Evolutionary conservation across 2,888 invertebrate species (phyloP).

Genomic region (Mactromeris polynyma): DNA sequence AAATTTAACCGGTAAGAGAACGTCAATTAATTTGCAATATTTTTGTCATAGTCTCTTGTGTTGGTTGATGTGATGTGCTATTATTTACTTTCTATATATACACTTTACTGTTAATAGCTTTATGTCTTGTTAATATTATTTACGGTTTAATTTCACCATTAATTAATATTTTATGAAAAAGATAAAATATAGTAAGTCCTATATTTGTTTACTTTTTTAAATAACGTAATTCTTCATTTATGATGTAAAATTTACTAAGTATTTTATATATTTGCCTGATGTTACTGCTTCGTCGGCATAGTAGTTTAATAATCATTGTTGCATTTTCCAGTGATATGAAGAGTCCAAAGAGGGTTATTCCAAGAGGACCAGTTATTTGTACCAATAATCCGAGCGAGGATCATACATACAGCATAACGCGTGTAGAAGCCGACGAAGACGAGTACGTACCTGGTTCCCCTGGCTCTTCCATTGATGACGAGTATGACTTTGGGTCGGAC

Average conservation of each 20-base stretch:
- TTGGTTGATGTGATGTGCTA: not conserved
- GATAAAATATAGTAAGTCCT: too few species aligned
- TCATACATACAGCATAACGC: constrained; percentile 93
- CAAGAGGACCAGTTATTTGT: constrained; percentile 89
- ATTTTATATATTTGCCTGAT: not conserved
- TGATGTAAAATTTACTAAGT: not conserved
- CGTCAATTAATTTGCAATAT: too few species aligned
- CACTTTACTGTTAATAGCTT: too few species aligned
- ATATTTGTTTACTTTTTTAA: too few species aligned
- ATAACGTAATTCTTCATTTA: not conserved
- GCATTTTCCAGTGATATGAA: constrained; percentile 52
- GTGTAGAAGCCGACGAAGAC: constrained; percentile 73
- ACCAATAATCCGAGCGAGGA: constrained; percentile 96
- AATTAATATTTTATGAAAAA: too few species aligned
- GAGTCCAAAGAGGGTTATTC: constrained; percentile 66
- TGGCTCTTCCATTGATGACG: constrained; percentile 87
- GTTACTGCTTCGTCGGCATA: not conserved
- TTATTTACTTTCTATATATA: too few species aligned
- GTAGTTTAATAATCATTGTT: not conserved
- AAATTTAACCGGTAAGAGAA: too few species aligned
- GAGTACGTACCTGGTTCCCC: constrained; percentile 82
- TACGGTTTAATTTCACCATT: too few species aligned
- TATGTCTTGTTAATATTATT: too few species aligned
- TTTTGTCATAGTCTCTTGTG: not conserved
- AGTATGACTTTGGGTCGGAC: constrained; percentile 86